Evolutionary conservation across 2,113 vertebrate genomes (phyloP).

Genomic region (Rhabdomys dilectus): DNA sequence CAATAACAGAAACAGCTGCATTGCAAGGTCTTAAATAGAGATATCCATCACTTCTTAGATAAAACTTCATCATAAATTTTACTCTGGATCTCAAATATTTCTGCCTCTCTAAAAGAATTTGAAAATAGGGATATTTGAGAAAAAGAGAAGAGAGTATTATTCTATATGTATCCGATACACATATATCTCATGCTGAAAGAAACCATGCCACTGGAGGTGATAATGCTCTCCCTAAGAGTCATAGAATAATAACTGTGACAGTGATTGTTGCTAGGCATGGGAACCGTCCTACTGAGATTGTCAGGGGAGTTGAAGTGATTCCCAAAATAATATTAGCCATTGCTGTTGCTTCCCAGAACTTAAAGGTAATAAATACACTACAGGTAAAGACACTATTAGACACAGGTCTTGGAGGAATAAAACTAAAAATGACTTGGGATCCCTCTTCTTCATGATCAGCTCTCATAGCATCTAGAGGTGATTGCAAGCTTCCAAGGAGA

Average conservation of each 20-base stretch:
- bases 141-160: too few species aligned
- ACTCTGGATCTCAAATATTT: slow-evolving; percentile 34
- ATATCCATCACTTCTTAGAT: slow-evolving; percentile 11
- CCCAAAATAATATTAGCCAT: not conserved
- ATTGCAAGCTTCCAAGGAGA: not conserved
- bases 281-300: not conserved
- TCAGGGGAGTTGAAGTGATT: not conserved
- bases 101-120: not conserved
- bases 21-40: slow-evolving; percentile 29
- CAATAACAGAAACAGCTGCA: slow-evolving; percentile 34
- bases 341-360: not conserved
- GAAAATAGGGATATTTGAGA: not conserved
- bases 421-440: not conserved
- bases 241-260: not conserved
- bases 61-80: slow-evolving; percentile 9
- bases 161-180: not conserved
- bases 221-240: not conserved
- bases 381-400: too few species aligned
- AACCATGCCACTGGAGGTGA: not conserved
- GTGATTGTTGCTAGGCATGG: not conserved
- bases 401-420: not conserved
- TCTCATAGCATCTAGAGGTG: not conserved
- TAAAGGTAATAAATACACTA: not conserved
- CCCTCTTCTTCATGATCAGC: not conserved
- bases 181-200: not conserved